phyloP scores from a whole-genome alignment of 2,888 invertebrate species.

The Coelopa pilipes region DNA sequence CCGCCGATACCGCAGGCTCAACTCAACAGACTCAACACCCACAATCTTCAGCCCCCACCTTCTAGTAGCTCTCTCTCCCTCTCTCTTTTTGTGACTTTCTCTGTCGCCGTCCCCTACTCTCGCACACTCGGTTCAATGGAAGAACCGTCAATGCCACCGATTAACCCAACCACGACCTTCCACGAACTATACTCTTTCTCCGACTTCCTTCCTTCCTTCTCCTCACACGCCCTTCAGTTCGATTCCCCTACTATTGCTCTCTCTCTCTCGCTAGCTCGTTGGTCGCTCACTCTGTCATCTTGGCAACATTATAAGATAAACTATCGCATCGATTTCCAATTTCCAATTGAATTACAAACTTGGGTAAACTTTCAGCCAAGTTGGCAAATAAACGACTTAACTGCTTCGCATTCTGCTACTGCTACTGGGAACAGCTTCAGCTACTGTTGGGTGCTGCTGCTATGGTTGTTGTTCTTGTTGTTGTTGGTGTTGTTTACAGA shows the following conservation, averaged over 20 bases:
- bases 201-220: background rate
- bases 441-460: background rate
- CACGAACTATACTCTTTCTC: background rate
- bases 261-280: background rate
- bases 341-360: constrained; percentile 43
- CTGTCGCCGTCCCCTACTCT: no score
- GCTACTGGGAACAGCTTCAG: background rate
- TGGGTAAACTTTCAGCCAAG: constrained; percentile 40
- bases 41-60: no score
- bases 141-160: no score
- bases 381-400: constrained; percentile 41
- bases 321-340: constrained; percentile 37
- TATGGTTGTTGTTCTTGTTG: constrained; percentile 25
- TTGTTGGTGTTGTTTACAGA: constrained; percentile 22
- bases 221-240: background rate
- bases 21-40: no score
- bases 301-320: constrained; percentile 26
- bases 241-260: background rate
- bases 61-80: no score
- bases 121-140: no score
- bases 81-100: no score
- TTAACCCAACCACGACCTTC: no score
- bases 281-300: background rate
- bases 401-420: constrained; percentile 9
- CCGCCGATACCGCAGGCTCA: no score